A percentile compares a stretch with the other conserved stretches of the same genome.
phyloP scores from a whole-genome alignment of 2,888 invertebrate species.

The Erannis defoliaria region DNA sequence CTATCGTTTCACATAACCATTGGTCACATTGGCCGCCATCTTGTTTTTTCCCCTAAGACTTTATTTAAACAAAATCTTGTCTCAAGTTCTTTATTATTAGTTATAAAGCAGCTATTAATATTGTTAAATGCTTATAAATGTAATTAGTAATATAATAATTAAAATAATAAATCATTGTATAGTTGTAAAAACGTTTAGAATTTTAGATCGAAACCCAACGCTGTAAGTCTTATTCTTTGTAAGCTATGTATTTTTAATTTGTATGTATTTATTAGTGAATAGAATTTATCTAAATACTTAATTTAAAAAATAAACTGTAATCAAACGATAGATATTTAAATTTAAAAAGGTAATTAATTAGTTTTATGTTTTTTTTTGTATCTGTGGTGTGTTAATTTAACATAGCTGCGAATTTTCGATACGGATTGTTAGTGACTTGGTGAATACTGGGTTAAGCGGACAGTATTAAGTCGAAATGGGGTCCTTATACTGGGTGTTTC shows the following conservation, averaged over 20 bases:
- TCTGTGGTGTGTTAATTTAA: background rate
- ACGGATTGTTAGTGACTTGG: background rate
- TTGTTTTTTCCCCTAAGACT: background rate
- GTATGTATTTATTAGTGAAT: background rate
- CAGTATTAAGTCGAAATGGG: too few relatives aligned
- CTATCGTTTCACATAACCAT: too few relatives aligned
- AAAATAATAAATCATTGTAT: conserved; percentile 43
- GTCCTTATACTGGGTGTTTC: too few relatives aligned
- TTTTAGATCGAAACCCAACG: conserved; percentile 9
- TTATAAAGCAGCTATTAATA: conserved; percentile 21
- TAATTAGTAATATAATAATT: conserved; percentile 39
- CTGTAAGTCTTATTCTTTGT: conserved; percentile 2
- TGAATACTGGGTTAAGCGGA: background rate
- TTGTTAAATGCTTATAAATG: conserved; percentile 27
- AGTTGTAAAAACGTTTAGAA: conserved; percentile 43
- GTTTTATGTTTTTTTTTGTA: background rate
- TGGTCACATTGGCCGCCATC: background rate
- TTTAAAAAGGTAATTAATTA: too few relatives aligned
- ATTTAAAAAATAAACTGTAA: background rate
- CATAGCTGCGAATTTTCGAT: background rate
- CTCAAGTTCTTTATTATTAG: conserved; percentile 6
- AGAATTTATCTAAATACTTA: background rate
- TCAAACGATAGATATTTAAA: too few relatives aligned
- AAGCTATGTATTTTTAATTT: conserved; percentile 8
- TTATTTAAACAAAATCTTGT: conserved; percentile 1